Base-by-base conservation (phyloP, 2,113 vertebrate species). In the Todiramphus chloris region DNA sequence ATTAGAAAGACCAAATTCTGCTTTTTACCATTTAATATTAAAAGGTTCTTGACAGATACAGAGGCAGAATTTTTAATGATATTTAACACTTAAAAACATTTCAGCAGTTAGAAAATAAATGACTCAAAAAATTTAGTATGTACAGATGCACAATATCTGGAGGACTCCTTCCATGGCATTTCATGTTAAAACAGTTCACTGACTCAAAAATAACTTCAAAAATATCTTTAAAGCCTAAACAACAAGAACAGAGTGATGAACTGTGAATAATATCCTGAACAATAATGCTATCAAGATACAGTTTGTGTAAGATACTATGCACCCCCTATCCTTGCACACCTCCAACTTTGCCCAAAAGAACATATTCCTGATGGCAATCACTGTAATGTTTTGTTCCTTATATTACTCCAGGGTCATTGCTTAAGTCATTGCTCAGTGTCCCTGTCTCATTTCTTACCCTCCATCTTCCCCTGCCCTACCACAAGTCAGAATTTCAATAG, bases 1-100 rank as follows among this genome's bases (percentile, higher is more conserved):
- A 35, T 50, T 67, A 75, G 37, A 44, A 79, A 74, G 15, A 68
- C 3, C 2, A 76, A 31, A 4, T n/a, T 68, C 64, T 96, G 21
- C 31, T 63, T 87, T 87, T 97, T 81, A 94, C 94, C 94, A 81
- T 86, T 93, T 60, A 81, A 28, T 81, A 6, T 63, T 93, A 37
- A 88, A 33, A 96, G 15, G 43, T 3, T 91, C 46, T 96, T 86
- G 46, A 31, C 37, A 75, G 83, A 60, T 64, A 62, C 7, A 69
- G 55, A 62, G 50, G 9, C n/a, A 93, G 33, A 46, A 85, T 27
- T 89, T 95, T 94, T 82, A 92, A 68, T 46, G 43, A 67, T 55
- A 90, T 76, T 74, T 94, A 94, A 69, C 41, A 70, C 33, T 77
- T 85, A 39, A 63, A 82, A 95, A 17, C 31, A 33, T 83, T 50